Conservation (phyloP, 2,797 vertebrate genomes). For the Graptemys geographica region DNA sequence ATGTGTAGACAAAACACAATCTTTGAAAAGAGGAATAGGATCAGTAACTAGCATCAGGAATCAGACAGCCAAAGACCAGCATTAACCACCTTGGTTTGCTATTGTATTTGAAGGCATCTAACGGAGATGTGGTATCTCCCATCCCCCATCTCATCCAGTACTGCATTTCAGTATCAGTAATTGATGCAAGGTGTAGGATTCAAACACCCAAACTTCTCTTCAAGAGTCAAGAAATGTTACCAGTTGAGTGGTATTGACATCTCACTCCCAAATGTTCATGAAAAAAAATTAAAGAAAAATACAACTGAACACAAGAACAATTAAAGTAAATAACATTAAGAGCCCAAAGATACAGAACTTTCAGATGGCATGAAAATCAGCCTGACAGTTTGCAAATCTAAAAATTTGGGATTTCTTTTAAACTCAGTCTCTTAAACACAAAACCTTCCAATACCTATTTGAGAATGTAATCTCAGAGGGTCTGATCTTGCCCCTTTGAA, state of each 20-base stretch:
- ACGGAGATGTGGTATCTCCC: not conserved
- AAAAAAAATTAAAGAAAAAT: not conserved
- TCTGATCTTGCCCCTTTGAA: not conserved
- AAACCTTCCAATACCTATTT: not conserved
- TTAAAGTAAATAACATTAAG: conserved; percentile 22
- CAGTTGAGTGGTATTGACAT: not conserved
- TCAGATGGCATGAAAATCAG: conserved; percentile 29
- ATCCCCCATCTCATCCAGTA: not conserved
- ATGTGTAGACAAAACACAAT: no score
- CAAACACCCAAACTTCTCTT: not conserved
- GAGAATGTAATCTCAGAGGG: not conserved
- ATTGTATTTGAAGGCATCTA: not conserved
- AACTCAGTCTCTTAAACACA: not conserved
- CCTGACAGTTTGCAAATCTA: not conserved
- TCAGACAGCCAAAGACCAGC: not conserved
- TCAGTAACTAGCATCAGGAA: not conserved
- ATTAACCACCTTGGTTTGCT: not conserved
- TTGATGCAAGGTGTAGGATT: not conserved
- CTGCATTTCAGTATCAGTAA: not conserved
- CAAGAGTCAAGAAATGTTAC: conserved; percentile 17
- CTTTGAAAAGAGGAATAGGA: no score
- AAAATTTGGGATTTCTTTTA: not conserved
- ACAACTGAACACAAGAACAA: not conserved
- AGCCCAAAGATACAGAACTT: not conserved
- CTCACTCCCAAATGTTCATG: not conserved